A percentile compares a stretch with the other conserved stretches of the same genome.
These are phyloP conservation scores for Platysternon megacephalum DNA, from an alignment of 2,113 vertebrate species.

Conservation along the genomic window DNA sequence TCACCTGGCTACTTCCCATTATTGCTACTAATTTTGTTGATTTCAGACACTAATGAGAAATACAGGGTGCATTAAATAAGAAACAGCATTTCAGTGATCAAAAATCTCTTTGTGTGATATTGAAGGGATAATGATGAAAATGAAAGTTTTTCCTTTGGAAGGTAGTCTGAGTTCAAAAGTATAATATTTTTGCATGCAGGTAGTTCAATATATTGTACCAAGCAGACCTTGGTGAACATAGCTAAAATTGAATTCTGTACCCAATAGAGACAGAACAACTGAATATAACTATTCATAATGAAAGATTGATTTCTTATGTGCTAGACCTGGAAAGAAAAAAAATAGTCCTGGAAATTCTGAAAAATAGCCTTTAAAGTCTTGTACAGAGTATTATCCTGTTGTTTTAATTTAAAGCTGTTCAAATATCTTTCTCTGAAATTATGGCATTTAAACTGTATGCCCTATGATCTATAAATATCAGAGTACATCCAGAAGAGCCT, in stretches of 20 bases:
- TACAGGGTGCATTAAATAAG: rapidly evolving
- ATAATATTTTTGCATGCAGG: not conserved
- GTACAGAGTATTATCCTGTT: not conserved
- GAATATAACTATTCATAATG: not conserved
- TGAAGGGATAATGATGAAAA: not conserved
- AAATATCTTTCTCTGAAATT: not conserved
- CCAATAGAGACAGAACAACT: not conserved
- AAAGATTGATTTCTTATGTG: not conserved
- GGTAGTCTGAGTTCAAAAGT: not conserved
- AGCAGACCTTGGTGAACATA: not conserved
- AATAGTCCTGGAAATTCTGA: rapidly evolving
- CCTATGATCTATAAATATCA: too few species aligned
- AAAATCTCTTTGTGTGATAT: rapidly evolving
- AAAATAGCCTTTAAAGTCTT: rapidly evolving
- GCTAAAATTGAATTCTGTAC: not conserved
- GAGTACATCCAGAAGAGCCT: not conserved
- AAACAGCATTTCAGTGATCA: rapidly evolving
- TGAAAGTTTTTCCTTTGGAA: not conserved
- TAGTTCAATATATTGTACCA: not conserved
- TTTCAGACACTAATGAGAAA: not conserved
- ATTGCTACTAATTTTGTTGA: not conserved
- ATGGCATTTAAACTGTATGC: too few species aligned
- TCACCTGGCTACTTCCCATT: not conserved
- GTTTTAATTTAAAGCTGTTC: not conserved
- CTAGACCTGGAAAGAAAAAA: not conserved